Evolutionary conservation across 2,888 invertebrate species (phyloP).

Genomic region (Chrysomela aeneicollis): DNA sequence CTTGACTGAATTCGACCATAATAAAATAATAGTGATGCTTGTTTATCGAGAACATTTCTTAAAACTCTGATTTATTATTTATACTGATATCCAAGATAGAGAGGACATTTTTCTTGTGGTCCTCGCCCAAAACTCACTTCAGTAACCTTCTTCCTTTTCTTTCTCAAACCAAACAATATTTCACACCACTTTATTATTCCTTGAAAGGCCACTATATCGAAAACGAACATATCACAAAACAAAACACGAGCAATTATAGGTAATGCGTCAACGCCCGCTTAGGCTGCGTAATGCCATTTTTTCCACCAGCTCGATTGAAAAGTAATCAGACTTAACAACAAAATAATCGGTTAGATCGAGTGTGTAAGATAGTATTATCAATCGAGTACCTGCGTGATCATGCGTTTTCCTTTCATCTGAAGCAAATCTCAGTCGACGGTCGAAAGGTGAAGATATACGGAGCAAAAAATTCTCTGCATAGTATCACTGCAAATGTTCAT

Average conservation of each 20-base stretch:
- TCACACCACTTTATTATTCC: background rate
- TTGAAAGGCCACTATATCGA: background rate
- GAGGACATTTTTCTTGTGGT: background rate
- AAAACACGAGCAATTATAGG: background rate
- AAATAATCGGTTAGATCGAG: background rate
- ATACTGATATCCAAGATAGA: too few relatives aligned
- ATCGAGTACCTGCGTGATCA: background rate
- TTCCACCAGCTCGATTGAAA: background rate
- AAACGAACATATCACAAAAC: background rate
- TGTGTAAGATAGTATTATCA: conserved; percentile 1
- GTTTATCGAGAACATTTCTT: too few relatives aligned
- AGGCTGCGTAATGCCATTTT: background rate
- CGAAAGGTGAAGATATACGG: too few relatives aligned
- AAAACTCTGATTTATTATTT: too few relatives aligned
- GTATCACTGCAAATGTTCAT: too few relatives aligned
- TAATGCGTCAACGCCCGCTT: background rate
- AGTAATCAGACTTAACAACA: background rate
- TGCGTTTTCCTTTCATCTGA: too few relatives aligned
- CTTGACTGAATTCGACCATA: too few relatives aligned
- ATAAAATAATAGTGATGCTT: too few relatives aligned
- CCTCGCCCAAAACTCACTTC: background rate
- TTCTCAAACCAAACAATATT: background rate
- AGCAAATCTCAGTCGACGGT: too few relatives aligned
- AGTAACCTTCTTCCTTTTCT: background rate
- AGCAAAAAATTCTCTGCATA: too few relatives aligned